Conservation (phyloP, 2,113 vertebrate species). For the Alligator sinensis region DNA sequence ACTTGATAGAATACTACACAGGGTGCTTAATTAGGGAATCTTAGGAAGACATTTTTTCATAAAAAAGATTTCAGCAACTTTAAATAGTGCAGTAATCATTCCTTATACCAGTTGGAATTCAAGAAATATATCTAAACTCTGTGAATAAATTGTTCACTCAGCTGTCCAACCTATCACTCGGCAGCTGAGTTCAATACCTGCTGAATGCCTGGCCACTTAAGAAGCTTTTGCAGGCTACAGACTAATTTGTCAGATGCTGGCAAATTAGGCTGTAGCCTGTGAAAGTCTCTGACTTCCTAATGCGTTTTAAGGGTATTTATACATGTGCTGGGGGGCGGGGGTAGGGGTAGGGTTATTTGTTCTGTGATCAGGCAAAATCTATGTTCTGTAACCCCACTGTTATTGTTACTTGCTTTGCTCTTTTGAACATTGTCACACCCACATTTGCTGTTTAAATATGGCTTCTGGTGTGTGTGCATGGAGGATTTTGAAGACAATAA, state of each 20-base stretch:
- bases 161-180: background rate
- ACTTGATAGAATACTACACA: background rate
- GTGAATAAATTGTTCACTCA: background rate
- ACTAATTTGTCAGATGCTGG: too few relatives aligned
- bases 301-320: background rate
- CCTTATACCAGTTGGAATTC: background rate
- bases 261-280: background rate
- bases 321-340: background rate
- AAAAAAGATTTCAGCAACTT: background rate
- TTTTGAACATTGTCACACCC: background rate
- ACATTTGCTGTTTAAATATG: background rate
- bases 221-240: background rate
- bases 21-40: background rate
- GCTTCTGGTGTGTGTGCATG: background rate
- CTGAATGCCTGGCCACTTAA: background rate
- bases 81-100: background rate
- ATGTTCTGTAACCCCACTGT: background rate
- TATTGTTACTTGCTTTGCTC: too few relatives aligned
- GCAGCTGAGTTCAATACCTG: background rate
- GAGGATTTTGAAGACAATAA: constrained; percentile 5
- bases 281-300: background rate
- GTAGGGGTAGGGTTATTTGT: too few relatives aligned
- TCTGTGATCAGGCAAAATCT: too few relatives aligned
- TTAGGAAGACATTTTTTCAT: background rate
- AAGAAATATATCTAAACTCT: too few relatives aligned